These are phyloP conservation scores for Bellardia pandia DNA, from an alignment of 2,888 invertebrate species.

Conservation along the genomic window DNA sequence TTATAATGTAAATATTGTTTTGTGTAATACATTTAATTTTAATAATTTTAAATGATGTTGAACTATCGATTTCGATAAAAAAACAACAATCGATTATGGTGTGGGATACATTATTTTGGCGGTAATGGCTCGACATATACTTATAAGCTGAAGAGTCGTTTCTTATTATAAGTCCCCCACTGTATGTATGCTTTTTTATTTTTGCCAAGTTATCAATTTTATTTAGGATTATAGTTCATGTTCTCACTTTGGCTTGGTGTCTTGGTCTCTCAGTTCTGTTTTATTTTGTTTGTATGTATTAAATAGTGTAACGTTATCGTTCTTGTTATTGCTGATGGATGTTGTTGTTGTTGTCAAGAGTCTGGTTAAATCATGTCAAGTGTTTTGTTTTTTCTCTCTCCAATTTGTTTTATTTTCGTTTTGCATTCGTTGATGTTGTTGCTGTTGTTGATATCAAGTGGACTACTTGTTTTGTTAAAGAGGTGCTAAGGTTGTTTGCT, in stretches of 20 bases:
- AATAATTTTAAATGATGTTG: no score
- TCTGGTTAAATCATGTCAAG: conserved; percentile 63
- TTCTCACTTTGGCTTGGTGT: background rate
- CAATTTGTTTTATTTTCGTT: background rate
- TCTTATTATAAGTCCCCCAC: no score
- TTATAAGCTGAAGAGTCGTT: no score
- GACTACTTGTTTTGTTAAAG: conserved; percentile 38
- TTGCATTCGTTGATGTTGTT: background rate
- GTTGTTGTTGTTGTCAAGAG: conserved; percentile 30
- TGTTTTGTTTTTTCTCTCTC: conserved; percentile 26
- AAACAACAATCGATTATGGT: no score
- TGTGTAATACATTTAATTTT: no score
- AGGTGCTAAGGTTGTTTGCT: conserved; percentile 36
- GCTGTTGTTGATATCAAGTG: conserved; percentile 45
- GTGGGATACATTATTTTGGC: no score
- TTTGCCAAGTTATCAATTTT: conserved; percentile 15
- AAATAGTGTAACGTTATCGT: background rate
- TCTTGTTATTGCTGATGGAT: background rate
- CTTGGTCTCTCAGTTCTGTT: background rate
- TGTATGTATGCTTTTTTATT: background rate
- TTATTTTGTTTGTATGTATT: background rate
- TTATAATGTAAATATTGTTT: no score
- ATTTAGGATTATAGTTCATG: conserved; percentile 7
- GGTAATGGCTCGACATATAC: no score
- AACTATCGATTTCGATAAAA: no score